Evolutionary conservation across 2,797 vertebrate genomes (phyloP).

Genomic region (Thamnophis elegans): DNA sequence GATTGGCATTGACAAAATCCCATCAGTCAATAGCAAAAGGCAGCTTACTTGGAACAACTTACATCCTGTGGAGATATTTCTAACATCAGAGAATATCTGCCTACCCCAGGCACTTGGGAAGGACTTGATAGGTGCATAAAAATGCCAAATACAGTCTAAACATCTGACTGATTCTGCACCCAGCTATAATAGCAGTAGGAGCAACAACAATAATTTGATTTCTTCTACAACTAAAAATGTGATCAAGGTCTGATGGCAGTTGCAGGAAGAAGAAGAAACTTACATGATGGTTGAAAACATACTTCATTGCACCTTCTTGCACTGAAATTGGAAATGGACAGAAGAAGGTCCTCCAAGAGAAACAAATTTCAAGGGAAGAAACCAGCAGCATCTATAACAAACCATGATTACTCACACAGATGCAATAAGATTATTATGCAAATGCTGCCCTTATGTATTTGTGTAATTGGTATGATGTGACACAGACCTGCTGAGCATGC

Average conservation of each 20-base stretch:
- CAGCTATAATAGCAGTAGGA: neutral
- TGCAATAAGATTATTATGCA: neutral
- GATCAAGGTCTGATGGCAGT: neutral
- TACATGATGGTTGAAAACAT: neutral
- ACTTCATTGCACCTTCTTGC: neutral
- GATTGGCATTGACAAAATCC: too few relatives aligned
- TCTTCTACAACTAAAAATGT: neutral
- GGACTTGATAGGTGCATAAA: neutral
- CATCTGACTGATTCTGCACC: neutral
- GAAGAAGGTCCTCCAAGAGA: neutral
- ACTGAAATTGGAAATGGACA: neutral
- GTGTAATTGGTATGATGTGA: neutral
- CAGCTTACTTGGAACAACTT: neutral
- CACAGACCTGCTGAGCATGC: neutral
- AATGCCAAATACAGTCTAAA: neutral
- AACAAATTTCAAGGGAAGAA: neutral
- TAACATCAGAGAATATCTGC: neutral
- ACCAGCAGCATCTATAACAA: neutral
- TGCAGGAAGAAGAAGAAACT: neutral
- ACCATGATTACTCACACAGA: neutral
- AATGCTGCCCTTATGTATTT: neutral
- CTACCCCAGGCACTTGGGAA: neutral
- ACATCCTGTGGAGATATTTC: neutral
- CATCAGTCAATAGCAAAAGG: neutral
- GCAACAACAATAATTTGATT: neutral